Evolutionary conservation across 2,797 vertebrate genomes (phyloP), one percentile per base, ranked within the genome.

Genomic region (Aldrovandia affinis): DNA sequence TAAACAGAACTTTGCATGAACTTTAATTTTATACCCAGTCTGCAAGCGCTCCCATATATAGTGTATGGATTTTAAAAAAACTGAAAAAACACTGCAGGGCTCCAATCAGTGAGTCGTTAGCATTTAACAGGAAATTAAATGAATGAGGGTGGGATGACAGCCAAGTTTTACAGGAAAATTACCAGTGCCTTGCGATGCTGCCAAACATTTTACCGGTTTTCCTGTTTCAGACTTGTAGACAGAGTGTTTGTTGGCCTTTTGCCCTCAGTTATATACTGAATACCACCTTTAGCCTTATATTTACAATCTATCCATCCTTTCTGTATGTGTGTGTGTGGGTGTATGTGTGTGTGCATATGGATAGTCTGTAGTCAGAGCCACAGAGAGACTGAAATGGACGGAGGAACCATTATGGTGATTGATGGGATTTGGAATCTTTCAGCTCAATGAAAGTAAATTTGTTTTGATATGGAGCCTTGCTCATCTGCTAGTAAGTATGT

Each of bases 391-490:
- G 39, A 30, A 70, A 61, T 61, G 39, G 63, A 85, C 80, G 78
- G 65, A 82, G 70, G 54, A 82, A 52, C 85, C 85, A 88, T 89
- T 89, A 89, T 77, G 85, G 70, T 86, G 90, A 90, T 91, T 86
- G 80, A 81, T 77, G 82, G 86, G 85, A 87, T 87, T 83, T 86
- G 83, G 75, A 83, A 61, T 82, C 73, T 78, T 75, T 85, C 84
- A 36, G 61, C 73, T 57, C 54, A 83, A 85, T 83, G 36, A 61
- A 39, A 83, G 44, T 84, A 81, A 83, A 79, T 36, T 75, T 80
- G 44, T 86, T 50, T 78, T 75, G 83, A 87, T 78, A 88, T 73
- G 22, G 79, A 86, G 54, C 85, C 78, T 81, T 36, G 33, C 82
- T 83, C 54, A 80, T 80, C 54, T 18, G 80, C 18, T 50, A 73